Base-by-base conservation (phyloP, 2,797 vertebrate genomes). In the Schizopygopsis malacanthus region DNA sequence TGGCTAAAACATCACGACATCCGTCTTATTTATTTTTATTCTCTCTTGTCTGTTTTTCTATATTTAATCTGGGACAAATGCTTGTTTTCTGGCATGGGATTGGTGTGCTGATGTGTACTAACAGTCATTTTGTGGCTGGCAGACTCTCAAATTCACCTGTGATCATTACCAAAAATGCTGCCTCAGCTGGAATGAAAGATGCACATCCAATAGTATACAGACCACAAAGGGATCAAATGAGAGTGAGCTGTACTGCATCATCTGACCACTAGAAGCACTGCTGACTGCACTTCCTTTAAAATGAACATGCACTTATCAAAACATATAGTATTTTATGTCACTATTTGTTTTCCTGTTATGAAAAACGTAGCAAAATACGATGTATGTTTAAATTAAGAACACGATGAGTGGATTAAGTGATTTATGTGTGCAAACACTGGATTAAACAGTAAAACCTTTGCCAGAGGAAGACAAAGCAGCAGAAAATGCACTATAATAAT, bases 41-140 rank as follows among this genome's bases (percentile, higher is more conserved):
- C 9, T 61, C 70, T 65, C 6, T 72, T 33, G 13, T 83, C 25
- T 47, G n/a, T 47, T 9, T 83, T 63, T 37, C 25, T n/a, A n/a
- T 83, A 50, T 73, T 63, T 61, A 45, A 20, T 28, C 59, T 6
- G 78, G 43, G 43, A 12, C 41, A 63, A 65, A 47, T 25, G 43
- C 56, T 83, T 75, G 43, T 61, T 93, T 91, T 77, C 94, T 56
- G 59, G 75, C 65, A 59, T 13, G 3, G 65, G 63, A 67, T 69
- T 47, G 9, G 28, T 56, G 25, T 52, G 75, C 45, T 86, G 82
- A 88, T 47, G 88, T 89, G 85, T 89, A 85, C 90, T 90, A 91
- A 91, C 86, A 90, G 76, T 71, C 22, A 50, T 70, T 84, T 61
- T 81, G 37, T 47, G 56, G 15, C 43, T 67, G 61, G 47, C 77